These are phyloP conservation scores for Girardia tigrina DNA, from an alignment of 2,888 invertebrate genomes.

Conservation along the genomic window DNA sequence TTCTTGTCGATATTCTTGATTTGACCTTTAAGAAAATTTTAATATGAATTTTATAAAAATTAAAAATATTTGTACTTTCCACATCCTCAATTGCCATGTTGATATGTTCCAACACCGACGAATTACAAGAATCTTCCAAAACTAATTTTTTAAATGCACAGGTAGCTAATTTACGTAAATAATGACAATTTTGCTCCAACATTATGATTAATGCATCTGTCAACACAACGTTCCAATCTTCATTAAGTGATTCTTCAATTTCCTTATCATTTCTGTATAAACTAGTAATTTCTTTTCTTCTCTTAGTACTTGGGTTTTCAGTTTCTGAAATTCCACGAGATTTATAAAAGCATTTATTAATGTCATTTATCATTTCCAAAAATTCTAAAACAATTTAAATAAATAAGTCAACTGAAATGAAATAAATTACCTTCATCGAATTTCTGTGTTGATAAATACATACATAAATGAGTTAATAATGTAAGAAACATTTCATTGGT, in stretches of 20 bases:
- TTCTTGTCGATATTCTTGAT: constrained; percentile 11
- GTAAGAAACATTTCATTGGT: not conserved
- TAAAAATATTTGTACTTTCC: not conserved
- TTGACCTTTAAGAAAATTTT: not conserved
- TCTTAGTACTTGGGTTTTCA: not conserved
- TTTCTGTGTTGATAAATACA: not conserved
- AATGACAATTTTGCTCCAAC: not conserved
- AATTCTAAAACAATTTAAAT: not conserved
- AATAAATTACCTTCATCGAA: not conserved
- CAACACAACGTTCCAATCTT: not conserved
- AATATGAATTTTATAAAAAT: not conserved
- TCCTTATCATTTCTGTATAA: too few relatives aligned
- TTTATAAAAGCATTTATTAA: not conserved
- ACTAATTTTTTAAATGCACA: not conserved
- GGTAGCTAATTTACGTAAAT: not conserved
- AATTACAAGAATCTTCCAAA: not conserved
- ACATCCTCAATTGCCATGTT: not conserved
- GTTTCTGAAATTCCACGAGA: not conserved
- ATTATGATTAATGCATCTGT: not conserved
- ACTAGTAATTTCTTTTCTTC: not conserved
- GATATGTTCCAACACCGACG: not conserved
- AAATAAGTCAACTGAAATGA: not conserved
- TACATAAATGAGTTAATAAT: not conserved
- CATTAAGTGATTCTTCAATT: not conserved
- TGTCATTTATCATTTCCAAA: not conserved